These are phyloP conservation scores for Lasiurus borealis DNA, from an alignment of 2,113 vertebrate genomes.

Conservation along the genomic window DNA sequence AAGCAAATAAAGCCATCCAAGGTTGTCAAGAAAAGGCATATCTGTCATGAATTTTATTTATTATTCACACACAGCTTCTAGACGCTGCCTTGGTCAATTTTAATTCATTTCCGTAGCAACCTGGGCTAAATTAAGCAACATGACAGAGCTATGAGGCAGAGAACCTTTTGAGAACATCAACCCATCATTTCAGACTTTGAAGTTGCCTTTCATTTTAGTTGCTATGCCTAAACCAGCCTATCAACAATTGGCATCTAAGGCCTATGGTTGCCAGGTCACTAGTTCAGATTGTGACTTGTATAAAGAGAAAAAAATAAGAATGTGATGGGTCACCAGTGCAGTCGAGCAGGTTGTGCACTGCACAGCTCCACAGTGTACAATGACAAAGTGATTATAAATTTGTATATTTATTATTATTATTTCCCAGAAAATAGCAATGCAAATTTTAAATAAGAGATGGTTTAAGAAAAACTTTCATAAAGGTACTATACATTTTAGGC, in stretches of 20 bases:
- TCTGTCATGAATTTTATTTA: conserved; percentile 50
- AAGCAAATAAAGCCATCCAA: conserved; percentile 60
- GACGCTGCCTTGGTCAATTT: conserved; percentile 50
- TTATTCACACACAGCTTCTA: conserved; percentile 50
- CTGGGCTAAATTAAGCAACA: conserved; percentile 56
- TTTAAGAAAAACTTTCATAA: neutral
- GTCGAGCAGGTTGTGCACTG: neutral
- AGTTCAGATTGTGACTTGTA: conserved; percentile 53
- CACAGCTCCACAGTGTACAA: neutral
- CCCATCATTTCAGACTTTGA: conserved; percentile 58
- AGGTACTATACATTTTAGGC: neutral
- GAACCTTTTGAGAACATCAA: conserved; percentile 52
- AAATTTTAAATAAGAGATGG: neutral
- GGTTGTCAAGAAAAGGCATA: conserved; percentile 30
- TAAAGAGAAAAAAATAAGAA: conserved; percentile 71
- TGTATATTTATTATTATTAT: neutral
- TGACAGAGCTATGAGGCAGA: neutral
- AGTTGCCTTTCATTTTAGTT: conserved; percentile 72
- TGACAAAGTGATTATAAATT: neutral
- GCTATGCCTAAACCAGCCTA: neutral
- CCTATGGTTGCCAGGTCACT: conserved; percentile 42
- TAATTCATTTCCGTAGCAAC: conserved; percentile 69
- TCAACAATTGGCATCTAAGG: conserved; percentile 2
- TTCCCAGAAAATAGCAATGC: neutral
- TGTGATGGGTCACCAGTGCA: neutral